Percentiles rank a stretch among this genome's conserved stretches.
Conservation (phyloP, 2,888 invertebrate genomes). For the Conops quadrifasciatus region DNA sequence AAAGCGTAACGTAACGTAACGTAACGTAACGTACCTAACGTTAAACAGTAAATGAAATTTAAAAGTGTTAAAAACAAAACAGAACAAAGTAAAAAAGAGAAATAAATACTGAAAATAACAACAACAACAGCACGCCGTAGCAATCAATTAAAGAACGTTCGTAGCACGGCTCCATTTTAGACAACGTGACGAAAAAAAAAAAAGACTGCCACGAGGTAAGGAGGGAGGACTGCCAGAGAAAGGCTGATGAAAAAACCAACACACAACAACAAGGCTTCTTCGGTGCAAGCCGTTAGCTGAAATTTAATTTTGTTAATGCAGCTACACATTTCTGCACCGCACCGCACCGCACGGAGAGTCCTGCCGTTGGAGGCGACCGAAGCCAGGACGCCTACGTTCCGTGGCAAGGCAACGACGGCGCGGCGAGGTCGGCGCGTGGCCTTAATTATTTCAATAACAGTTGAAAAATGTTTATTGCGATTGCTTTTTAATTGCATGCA, state of each 20-base stretch:
- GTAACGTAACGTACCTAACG: no score
- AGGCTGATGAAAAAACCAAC: background rate
- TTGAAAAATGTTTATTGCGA: constrained; percentile 25
- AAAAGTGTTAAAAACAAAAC: background rate
- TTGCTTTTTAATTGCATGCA: constrained; percentile 32
- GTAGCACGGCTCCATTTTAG: no score
- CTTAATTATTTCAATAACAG: constrained; percentile 29
- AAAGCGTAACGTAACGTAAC: background rate
- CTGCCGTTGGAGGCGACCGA: no score
- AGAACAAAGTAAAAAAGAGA: background rate
- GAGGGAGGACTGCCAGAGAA: no score
- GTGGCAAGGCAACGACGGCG: background rate
- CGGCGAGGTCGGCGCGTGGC: background rate
- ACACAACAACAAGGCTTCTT: background rate
- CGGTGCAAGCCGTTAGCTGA: background rate
- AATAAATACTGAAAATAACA: background rate
- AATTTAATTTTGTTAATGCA: constrained; percentile 25
- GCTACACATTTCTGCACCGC: background rate
- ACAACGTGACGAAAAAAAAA: no score
- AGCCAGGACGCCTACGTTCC: no score
- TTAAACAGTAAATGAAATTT: background rate
- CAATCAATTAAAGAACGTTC: no score
- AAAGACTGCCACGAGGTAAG: no score
- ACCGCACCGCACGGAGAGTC: no score
- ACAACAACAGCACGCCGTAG: background rate